These are phyloP conservation scores for Columba guinea DNA, from an alignment of 2,797 vertebrate genomes.

Conservation along the genomic window DNA sequence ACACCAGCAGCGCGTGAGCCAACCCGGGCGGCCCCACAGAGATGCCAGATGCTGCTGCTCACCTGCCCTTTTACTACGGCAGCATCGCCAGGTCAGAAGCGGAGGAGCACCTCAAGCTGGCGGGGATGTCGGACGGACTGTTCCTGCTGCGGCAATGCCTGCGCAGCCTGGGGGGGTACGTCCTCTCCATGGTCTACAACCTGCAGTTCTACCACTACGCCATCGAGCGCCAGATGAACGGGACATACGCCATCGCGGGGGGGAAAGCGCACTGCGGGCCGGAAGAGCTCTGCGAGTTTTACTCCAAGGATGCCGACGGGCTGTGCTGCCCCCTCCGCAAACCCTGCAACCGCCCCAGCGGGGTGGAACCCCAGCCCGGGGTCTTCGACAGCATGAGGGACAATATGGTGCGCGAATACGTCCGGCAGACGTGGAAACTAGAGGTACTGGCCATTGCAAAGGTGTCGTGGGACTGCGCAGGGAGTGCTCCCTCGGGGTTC, in stretches of 20 bases:
- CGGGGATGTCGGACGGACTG: slow-evolving; percentile 90
- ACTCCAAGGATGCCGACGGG: slow-evolving; percentile 91
- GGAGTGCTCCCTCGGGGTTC: not conserved
- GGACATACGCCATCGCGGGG: slow-evolving; percentile 89
- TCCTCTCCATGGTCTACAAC: slow-evolving; percentile 89
- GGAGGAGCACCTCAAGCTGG: slow-evolving; percentile 92
- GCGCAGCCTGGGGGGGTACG: slow-evolving; percentile 93
- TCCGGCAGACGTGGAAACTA: slow-evolving; percentile 91
- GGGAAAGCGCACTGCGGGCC: slow-evolving; percentile 94
- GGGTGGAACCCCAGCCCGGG: slow-evolving; percentile 78
- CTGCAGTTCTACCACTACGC: slow-evolving; percentile 91
- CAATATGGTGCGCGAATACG: slow-evolving; percentile 93
- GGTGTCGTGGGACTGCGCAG: not conserved
- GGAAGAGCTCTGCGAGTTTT: slow-evolving; percentile 93
- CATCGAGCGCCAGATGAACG: slow-evolving; percentile 92
- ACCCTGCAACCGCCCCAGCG: slow-evolving; percentile 87
- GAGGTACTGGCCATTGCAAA: slow-evolving; percentile 78
- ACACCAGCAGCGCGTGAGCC: not conserved
- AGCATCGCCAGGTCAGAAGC: slow-evolving; percentile 91
- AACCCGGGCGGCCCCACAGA: not conserved
- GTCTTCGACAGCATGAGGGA: slow-evolving; percentile 91
- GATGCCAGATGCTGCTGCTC: slow-evolving; percentile 89
- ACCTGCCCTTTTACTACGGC: slow-evolving; percentile 95
- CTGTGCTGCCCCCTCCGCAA: slow-evolving; percentile 87
- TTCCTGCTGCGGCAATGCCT: slow-evolving; percentile 94